phyloP scores from a whole-genome alignment of 2,113 vertebrate genomes.

The Myotis yumanensis region DNA sequence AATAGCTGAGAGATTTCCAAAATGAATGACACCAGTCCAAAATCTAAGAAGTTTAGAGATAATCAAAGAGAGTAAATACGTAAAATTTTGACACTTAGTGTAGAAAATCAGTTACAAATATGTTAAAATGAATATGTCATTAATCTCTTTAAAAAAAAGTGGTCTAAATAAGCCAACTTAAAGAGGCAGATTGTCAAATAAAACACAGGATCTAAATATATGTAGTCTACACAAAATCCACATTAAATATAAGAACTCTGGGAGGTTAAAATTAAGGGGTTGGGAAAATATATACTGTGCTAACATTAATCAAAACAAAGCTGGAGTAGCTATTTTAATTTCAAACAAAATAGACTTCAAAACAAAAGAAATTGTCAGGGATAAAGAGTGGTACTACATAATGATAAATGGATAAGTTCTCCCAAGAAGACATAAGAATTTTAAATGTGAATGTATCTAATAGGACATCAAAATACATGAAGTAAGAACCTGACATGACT shows the following conservation, averaged over 20 bases:
- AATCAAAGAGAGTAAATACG: background rate
- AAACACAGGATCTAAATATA: background rate
- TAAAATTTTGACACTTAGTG: background rate
- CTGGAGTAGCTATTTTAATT: background rate
- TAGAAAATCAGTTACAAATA: constrained; percentile 1
- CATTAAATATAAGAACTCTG: background rate
- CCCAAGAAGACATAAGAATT: background rate
- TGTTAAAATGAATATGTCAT: background rate
- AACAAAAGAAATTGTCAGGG: background rate
- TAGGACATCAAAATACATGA: background rate
- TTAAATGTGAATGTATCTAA: background rate
- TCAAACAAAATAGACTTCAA: background rate
- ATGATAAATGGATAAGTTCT: background rate
- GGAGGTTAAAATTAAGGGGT: background rate
- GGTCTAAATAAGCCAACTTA: background rate
- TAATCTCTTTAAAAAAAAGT: background rate
- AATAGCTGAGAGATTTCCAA: background rate
- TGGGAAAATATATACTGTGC: background rate
- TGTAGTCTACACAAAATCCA: background rate
- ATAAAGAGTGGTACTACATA: background rate
- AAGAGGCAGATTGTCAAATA: background rate
- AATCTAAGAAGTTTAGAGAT: background rate
- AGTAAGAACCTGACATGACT: background rate
- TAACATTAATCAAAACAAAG: background rate
- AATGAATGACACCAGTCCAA: background rate